Base-by-base conservation (phyloP, 2,888 invertebrate species). In the Nomada flava region DNA sequence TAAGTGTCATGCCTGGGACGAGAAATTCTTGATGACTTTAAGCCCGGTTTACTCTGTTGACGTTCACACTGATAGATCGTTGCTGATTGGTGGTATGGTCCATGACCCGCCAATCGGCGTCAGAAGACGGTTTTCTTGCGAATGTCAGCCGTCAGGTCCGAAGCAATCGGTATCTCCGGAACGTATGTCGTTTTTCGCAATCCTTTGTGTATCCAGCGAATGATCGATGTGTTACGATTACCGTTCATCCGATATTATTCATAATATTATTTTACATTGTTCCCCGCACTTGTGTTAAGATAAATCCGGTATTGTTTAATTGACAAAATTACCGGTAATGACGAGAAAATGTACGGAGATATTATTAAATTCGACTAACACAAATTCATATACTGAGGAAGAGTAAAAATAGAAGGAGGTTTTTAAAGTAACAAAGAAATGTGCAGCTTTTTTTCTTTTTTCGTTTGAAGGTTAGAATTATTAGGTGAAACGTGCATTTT, bases 21-120 rank as follows among this genome's bases (percentile, higher is more conserved):
- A 83, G 85, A 84, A 88, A 87, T 88, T 80, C 87, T 73, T 83
- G 76, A 72, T 72, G 76, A 78, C 83, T 79, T 88, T 80, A 84
- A 82, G 88, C 85, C 76, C 83, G 79, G 87, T 88, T 88, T 79
- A 76, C 81, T 83, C 55, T 83, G 88, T 87, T 88, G 88, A 88
- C 88, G 88, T 88, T 87, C 80, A 69, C 81, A 73, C 68, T 86
- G 71, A 60, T 83, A 64, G 80, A 80, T 75, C 83, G 79, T 42
- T 52, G 76, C 81, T 78, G 87, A 86, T 83, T 82, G 86, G 85
- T 80, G 74, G 80, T 78, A 65, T 82, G 83, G 71, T 87, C 86
- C 87, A 77, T 83, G 87, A 89, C 84, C 87, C 84, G 82, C 84
- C 86, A 85, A 85, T 87, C 85, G 72, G 76, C 80, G 63, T 72